Percentiles rank a stretch among this genome's conserved stretches.
phyloP scores from a whole-genome alignment of 2,113 vertebrate species.

The Charadrius vociferus region DNA sequence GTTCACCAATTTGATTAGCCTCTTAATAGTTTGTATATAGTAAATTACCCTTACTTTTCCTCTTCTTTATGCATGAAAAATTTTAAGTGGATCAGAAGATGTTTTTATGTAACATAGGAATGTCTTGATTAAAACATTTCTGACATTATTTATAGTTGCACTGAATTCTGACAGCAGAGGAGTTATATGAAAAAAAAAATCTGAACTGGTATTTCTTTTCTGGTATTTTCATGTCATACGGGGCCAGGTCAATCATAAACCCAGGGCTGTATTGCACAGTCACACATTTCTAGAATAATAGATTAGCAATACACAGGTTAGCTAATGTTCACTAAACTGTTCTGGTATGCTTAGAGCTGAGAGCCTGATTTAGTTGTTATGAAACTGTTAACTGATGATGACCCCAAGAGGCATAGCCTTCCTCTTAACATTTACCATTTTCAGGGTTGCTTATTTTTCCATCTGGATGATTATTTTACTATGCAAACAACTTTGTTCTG shows the following conservation, averaged over 20 bases:
- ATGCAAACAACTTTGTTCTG: not conserved
- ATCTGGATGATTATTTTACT: slow-evolving; percentile 24
- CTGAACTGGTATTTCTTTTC: not conserved
- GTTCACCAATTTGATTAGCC: not conserved
- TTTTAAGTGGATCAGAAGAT: not conserved
- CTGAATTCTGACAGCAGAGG: not conserved
- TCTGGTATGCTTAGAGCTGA: not conserved
- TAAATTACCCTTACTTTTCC: not conserved
- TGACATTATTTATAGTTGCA: not conserved
- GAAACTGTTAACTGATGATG: not conserved
- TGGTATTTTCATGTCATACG: slow-evolving; percentile 8
- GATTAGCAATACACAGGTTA: not conserved
- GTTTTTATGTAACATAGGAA: not conserved
- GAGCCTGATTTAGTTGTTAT: not conserved
- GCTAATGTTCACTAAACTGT: slow-evolving; percentile 10
- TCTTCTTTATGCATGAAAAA: not conserved
- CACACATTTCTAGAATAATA: slow-evolving; percentile 20
- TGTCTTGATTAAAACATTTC: slow-evolving; percentile 5
- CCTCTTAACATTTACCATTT: not conserved
- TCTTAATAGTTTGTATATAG: not conserved
- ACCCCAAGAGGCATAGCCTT: not conserved
- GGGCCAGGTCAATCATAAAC: slow-evolving; percentile 19
- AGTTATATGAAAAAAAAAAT: not conserved
- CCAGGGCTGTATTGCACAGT: not conserved
- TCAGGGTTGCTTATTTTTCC: not conserved